Conservation (phyloP, 2,113 vertebrate genomes). For the Microcebus murinus region DNA sequence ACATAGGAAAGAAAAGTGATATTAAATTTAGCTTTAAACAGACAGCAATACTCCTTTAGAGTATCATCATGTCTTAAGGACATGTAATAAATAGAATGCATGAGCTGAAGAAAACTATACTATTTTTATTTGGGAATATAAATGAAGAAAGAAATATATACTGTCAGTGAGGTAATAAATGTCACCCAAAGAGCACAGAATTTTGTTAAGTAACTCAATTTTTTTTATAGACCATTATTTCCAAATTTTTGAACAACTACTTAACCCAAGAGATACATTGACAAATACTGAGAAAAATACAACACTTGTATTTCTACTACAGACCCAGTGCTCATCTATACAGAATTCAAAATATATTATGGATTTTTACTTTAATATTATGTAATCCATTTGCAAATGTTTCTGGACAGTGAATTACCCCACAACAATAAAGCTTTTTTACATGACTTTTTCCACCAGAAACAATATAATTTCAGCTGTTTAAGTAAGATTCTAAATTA, state of each 20-base stretch:
- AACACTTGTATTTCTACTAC: neutral
- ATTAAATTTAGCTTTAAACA: slow-evolving; percentile 11
- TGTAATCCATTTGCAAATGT: neutral
- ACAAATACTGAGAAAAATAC: neutral
- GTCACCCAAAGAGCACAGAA: neutral
- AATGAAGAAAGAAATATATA: slow-evolving; percentile 6
- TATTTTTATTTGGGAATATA: slow-evolving; percentile 33
- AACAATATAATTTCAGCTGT: neutral
- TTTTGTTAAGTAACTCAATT: neutral
- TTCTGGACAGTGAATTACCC: neutral
- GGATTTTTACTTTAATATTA: neutral
- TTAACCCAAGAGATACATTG: neutral
- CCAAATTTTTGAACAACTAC: neutral
- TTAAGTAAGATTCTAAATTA: neutral
- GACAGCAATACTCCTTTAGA: neutral
- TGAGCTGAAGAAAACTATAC: neutral
- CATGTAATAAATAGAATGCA: neutral
- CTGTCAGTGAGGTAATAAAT: neutral
- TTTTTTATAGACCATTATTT: neutral
- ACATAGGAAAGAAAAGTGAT: neutral
- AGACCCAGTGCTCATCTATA: neutral
- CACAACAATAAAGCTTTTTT: neutral
- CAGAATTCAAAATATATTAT: neutral
- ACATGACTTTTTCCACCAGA: neutral
- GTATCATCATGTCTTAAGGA: neutral